These are phyloP conservation scores for Drosophila pandora DNA, from an alignment of 1,140 invertebrate species.

Conservation along the genomic window DNA sequence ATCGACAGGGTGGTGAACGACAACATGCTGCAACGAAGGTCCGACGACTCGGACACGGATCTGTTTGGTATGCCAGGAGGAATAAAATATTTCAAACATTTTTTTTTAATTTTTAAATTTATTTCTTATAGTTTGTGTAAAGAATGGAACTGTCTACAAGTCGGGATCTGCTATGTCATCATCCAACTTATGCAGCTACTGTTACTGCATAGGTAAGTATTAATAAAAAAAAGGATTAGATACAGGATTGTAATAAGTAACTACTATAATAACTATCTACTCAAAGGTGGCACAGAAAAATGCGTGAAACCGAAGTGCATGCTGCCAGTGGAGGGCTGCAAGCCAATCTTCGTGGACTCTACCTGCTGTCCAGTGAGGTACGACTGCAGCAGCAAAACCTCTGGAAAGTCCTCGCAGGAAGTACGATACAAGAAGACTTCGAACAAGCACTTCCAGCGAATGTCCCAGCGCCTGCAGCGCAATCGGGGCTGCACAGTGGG, in stretches of 20 bases:
- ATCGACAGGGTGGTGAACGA: slow-evolving; percentile 82
- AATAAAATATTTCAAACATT: neutral
- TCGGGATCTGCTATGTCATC: slow-evolving; percentile 92
- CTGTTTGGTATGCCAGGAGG: slow-evolving; percentile 59
- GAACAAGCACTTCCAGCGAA: slow-evolving; percentile 79
- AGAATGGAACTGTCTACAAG: slow-evolving; percentile 83
- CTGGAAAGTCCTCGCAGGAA: slow-evolving; percentile 77
- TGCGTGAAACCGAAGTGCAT: slow-evolving; percentile 93
- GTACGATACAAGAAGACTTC: slow-evolving; percentile 67
- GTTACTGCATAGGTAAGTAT: slow-evolving; percentile 90
- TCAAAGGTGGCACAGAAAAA: slow-evolving; percentile 86
- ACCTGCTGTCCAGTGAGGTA: slow-evolving; percentile 94
- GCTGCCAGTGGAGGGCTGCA: slow-evolving; percentile 90
- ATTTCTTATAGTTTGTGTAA: slow-evolving; percentile 68
- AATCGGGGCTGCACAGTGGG: slow-evolving; percentile 87
- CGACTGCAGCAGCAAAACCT: slow-evolving; percentile 87
- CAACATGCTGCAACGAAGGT: slow-evolving; percentile 75
- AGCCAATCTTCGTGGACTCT: slow-evolving; percentile 87
- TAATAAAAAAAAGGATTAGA: neutral
- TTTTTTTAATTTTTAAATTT: neutral
- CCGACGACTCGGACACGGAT: slow-evolving; percentile 77
- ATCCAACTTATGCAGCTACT: slow-evolving; percentile 92
- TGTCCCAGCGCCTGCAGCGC: slow-evolving; percentile 72
- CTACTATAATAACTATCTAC: neutral
- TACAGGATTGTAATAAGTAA: too few species aligned